Evolutionary conservation across 2,113 vertebrate species (phyloP), one percentile per base, ranked within the genome.

Genomic region (Indicator indicator): DNA sequence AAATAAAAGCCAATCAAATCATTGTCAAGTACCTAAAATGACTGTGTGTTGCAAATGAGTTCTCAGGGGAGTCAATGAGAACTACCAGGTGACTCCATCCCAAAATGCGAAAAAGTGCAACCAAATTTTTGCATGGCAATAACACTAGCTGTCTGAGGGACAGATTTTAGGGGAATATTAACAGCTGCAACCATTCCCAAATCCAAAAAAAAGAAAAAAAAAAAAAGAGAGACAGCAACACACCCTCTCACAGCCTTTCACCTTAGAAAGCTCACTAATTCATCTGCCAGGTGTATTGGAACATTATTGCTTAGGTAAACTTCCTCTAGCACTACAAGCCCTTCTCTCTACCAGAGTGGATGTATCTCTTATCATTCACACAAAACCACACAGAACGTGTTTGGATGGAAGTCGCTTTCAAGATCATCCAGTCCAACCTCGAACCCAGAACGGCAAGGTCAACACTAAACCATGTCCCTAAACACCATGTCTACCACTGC

Each of bases 1-100:
- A 92, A 94, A 92, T 56, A 93, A 87, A 36, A 86, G 68, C 46
- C 32, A 83, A 78, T 80, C 68, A 89, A 88, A 83, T 71, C 13
- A 85, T 16, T 85, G 75, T 71, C 73, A 88, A 95, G 42, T 74
- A 81, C 55, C 21, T 88, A 44, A 56, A 90, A 75, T 28, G n/a
- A 74, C 27, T 68, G 12, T 33, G 14, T 48, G 27, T 62, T 86
- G 54, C 38, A 88, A 86, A 86, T 48, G 24, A 83, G 7, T 64
- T 88, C 23, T 68, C 3, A 0, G 6, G 32, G 5, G 83, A 94
- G 17, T 58, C 42, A 93, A 17, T 27, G 42, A 71, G 28, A 83
- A 81, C 33, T 73, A 64, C 11, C 24, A 50, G 23, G 32, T 60
- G 58, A 67, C 10, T 50, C 8, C 16, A 67, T 44, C 7, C 4